Evolutionary conservation across 2,888 invertebrate genomes (phyloP).

Genomic region (Sialis fuliginosa): DNA sequence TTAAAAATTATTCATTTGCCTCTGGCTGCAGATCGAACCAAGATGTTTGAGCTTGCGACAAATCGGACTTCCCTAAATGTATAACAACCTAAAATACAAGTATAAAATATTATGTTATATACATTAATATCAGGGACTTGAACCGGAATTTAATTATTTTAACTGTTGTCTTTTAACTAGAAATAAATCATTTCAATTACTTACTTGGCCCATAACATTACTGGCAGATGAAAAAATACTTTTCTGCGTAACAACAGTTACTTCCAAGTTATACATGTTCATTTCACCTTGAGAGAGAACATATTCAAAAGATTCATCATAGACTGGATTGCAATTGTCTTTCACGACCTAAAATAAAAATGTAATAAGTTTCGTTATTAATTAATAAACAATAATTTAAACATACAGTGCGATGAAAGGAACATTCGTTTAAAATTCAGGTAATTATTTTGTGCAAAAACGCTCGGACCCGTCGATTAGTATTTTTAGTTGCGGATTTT

Average conservation of each 20-base stretch:
- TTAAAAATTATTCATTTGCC: background rate
- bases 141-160: no score
- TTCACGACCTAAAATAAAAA: conserved; percentile 40
- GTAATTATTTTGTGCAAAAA: no score
- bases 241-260: conserved; percentile 79
- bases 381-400: background rate
- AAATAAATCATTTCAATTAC: conserved; percentile 7
- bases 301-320: conserved; percentile 85
- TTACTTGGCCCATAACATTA: conserved; percentile 67
- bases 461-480: no score
- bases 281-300: conserved; percentile 66
- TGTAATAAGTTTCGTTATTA: conserved; percentile 3
- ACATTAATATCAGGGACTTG: no score
- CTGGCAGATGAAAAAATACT: conserved; percentile 64
- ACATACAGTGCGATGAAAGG: no score
- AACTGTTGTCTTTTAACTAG: no score
- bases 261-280: conserved; percentile 56
- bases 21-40: conserved; percentile 58
- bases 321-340: conserved; percentile 80
- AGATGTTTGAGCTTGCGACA: conserved; percentile 46
- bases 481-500: no score
- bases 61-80: conserved; percentile 44
- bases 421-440: no score
- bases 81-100: conserved; percentile 37
- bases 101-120: background rate